A percentile compares a stretch with the other conserved stretches of the same genome.
These are phyloP conservation scores for Mesocricetus auratus DNA, from an alignment of 2,113 vertebrate species.

Conservation along the genomic window DNA sequence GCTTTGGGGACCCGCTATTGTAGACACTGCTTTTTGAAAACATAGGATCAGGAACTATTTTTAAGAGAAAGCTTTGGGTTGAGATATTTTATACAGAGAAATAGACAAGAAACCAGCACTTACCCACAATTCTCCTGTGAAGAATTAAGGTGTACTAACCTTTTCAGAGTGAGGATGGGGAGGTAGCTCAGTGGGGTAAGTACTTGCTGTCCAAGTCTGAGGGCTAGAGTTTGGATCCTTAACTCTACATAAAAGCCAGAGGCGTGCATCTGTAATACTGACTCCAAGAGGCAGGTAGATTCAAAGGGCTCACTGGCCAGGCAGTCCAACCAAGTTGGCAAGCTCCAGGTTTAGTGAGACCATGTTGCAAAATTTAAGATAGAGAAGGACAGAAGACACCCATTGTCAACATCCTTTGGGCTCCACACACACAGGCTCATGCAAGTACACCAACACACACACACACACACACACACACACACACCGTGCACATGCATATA, in stretches of 20 bases:
- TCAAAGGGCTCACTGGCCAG: background rate
- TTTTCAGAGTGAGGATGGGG: background rate
- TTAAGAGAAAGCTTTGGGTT: slow-evolving; percentile 19
- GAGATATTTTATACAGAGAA: slow-evolving; percentile 25
- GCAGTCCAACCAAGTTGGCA: background rate
- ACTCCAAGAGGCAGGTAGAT: background rate
- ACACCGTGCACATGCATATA: background rate
- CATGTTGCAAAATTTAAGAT: background rate
- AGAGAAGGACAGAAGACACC: background rate
- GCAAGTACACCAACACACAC: background rate
- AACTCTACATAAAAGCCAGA: background rate
- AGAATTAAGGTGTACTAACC: slow-evolving; percentile 12
- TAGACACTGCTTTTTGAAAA: slow-evolving; percentile 22
- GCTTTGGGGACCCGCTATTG: background rate
- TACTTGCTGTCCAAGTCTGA: background rate
- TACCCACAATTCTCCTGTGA: background rate
- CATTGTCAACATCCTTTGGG: background rate
- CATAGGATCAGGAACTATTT: background rate
- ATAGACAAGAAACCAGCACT: slow-evolving; percentile 30
- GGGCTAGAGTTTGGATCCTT: background rate
- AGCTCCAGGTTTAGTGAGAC: background rate
- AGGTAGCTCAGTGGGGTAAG: too few relatives aligned
- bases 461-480: background rate
- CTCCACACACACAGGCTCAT: background rate
- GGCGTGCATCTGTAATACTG: background rate